phyloP scores from a whole-genome alignment of 2,797 vertebrate species.

The Fratercula arctica region DNA sequence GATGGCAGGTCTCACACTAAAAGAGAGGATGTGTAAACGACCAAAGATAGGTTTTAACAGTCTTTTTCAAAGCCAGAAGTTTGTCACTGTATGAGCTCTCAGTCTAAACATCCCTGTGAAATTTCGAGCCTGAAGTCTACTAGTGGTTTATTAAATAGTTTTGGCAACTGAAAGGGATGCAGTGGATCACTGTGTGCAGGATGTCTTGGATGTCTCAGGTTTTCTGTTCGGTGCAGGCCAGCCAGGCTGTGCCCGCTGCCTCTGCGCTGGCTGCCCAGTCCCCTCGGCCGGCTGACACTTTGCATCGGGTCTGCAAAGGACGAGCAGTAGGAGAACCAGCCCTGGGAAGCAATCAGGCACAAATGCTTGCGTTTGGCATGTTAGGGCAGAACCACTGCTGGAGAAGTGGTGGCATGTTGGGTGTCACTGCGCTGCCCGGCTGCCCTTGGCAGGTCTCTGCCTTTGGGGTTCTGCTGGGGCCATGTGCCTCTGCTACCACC shows the following conservation, averaged over 20 bases:
- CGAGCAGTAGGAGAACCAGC: rapidly evolving
- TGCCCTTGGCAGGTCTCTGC: background rate
- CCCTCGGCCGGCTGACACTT: rapidly evolving
- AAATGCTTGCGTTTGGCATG: background rate
- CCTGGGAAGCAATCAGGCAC: background rate
- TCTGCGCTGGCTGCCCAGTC: background rate
- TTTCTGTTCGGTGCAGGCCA: rapidly evolving
- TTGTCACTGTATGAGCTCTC: constrained; percentile 25
- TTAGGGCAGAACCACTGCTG: background rate
- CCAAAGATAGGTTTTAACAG: constrained; percentile 50
- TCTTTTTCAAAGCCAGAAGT: constrained; percentile 40
- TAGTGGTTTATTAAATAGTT: constrained; percentile 35
- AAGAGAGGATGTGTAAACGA: constrained; percentile 33
- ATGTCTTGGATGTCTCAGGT: background rate
- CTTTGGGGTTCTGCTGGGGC: rapidly evolving
- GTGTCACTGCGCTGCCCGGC: background rate
- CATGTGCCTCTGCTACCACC: rapidly evolving
- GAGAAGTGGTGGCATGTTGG: background rate
- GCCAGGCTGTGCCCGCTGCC: background rate
- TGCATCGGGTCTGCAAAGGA: rapidly evolving
- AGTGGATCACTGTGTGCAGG: background rate
- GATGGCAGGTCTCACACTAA: constrained; percentile 54
- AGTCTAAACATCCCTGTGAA: constrained; percentile 41
- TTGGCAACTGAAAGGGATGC: background rate
- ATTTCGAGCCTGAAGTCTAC: background rate